Evolutionary conservation across 2,888 invertebrate genomes (phyloP).

Genomic region (Helleia helle): DNA sequence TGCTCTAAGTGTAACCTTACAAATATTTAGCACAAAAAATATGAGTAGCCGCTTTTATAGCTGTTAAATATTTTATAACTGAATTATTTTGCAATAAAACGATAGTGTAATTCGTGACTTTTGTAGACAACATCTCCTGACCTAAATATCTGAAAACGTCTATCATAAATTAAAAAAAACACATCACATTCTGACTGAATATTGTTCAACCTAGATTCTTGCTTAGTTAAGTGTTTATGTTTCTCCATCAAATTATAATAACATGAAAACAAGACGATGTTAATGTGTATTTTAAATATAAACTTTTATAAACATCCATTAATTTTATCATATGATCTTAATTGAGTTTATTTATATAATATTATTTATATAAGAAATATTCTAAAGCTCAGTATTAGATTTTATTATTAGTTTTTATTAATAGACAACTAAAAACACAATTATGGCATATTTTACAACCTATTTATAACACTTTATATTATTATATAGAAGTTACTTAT

Average conservation of each 20-base stretch:
- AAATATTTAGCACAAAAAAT: not conserved
- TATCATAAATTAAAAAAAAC: conserved; percentile 32
- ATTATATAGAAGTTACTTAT: too few relatives aligned
- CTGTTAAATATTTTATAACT: conserved; percentile 1
- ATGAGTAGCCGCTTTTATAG: not conserved
- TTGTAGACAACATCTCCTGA: conserved; percentile 31
- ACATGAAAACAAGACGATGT: conserved; percentile 1
- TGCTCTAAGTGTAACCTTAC: too few relatives aligned
- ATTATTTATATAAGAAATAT: too few relatives aligned
- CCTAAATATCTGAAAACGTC: conserved; percentile 35
- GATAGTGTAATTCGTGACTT: conserved; percentile 7
- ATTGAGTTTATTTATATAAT: too few relatives aligned
- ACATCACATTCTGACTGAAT: conserved; percentile 2
- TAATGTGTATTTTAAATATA: not conserved
- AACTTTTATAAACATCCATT: too few relatives aligned
- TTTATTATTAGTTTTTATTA: too few relatives aligned
- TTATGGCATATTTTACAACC: too few relatives aligned
- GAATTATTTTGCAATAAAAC: conserved; percentile 2
- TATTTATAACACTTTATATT: too few relatives aligned
- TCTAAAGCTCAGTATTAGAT: too few relatives aligned
- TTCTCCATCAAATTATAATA: not conserved
- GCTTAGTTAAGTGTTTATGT: conserved; percentile 4
- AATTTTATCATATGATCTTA: too few relatives aligned
- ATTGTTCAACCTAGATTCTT: conserved; percentile 7
- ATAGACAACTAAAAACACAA: too few relatives aligned